phyloP scores from a whole-genome alignment of 92 coral and sea anemone species.

The Phenganax subtilis region DNA sequence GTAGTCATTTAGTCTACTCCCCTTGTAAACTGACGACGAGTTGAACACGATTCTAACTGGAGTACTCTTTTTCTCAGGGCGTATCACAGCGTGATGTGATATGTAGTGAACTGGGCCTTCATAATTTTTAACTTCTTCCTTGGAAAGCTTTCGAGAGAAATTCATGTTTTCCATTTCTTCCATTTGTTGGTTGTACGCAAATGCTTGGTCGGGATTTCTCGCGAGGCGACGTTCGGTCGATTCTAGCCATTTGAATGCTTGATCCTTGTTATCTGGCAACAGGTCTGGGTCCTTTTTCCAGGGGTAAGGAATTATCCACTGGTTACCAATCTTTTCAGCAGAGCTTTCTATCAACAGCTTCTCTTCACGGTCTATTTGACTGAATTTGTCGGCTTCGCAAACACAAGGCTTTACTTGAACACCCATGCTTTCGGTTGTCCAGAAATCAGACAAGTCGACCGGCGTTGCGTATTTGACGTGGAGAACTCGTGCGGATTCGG shows the following conservation, averaged over 20 bases:
- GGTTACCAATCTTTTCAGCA: slow-evolving; percentile 30
- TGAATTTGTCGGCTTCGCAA: slow-evolving; percentile 56
- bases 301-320: slow-evolving; percentile 51
- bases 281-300: slow-evolving; percentile 43
- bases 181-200: slow-evolving; percentile 44
- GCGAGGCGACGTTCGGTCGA: slow-evolving; percentile 37
- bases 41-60: too few species aligned
- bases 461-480: slow-evolving; percentile 39
- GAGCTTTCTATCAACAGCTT: slow-evolving; percentile 33
- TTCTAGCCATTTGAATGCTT: slow-evolving; percentile 38
- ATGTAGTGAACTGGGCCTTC: too few species aligned
- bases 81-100: too few species aligned
- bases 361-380: slow-evolving; percentile 57
- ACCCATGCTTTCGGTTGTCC: slow-evolving; percentile 48
- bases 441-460: slow-evolving; percentile 43
- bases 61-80: too few species aligned
- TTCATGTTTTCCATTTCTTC: slow-evolving; percentile 50
- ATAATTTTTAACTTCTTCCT: too few species aligned
- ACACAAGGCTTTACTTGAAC: slow-evolving; percentile 57
- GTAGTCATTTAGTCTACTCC: too few species aligned
- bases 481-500: not conserved
- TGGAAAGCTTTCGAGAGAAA: too few species aligned
- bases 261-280: slow-evolving; percentile 44
- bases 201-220: slow-evolving; percentile 41
- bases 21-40: too few species aligned